These are phyloP conservation scores for Phalacrocorax aristotelis DNA, from an alignment of 2,113 vertebrate species.

Conservation along the genomic window DNA sequence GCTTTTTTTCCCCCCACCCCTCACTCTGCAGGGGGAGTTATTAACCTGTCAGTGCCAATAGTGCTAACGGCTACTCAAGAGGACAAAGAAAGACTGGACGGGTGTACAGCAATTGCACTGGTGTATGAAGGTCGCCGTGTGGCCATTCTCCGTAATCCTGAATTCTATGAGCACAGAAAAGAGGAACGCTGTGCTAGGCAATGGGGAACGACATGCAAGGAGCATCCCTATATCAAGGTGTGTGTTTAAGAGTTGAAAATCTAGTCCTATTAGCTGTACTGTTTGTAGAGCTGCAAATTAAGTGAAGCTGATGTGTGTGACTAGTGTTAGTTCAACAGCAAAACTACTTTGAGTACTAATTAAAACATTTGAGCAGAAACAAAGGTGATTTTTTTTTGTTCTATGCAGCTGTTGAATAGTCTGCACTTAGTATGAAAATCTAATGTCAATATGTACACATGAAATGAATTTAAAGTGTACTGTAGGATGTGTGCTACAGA, in stretches of 20 bases:
- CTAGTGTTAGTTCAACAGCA: background rate
- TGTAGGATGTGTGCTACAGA: constrained; percentile 1
- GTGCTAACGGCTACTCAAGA: constrained; percentile 85
- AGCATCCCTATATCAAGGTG: constrained; percentile 98
- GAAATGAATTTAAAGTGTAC: background rate
- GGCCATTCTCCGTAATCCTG: constrained; percentile 94
- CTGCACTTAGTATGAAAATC: background rate
- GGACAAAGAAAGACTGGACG: constrained; percentile 91
- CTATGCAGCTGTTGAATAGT: background rate
- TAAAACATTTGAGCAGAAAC: background rate
- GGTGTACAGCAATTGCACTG: constrained; percentile 87
- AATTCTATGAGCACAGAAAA: constrained; percentile 95
- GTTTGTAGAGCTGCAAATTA: background rate
- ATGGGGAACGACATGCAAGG: constrained; percentile 95
- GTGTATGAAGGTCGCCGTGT: constrained; percentile 84
- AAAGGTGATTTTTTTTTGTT: background rate
- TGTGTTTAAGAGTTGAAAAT: background rate
- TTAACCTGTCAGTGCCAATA: constrained; percentile 95
- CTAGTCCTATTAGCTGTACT: background rate
- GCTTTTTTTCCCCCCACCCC: background rate
- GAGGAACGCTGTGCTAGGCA: constrained; percentile 96
- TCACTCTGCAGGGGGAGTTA: constrained; percentile 85
- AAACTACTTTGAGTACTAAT: background rate
- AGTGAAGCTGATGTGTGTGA: background rate
- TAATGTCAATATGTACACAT: background rate